phyloP scores from a whole-genome alignment of 2,797 vertebrate species.

The Acanthopagrus latus region DNA sequence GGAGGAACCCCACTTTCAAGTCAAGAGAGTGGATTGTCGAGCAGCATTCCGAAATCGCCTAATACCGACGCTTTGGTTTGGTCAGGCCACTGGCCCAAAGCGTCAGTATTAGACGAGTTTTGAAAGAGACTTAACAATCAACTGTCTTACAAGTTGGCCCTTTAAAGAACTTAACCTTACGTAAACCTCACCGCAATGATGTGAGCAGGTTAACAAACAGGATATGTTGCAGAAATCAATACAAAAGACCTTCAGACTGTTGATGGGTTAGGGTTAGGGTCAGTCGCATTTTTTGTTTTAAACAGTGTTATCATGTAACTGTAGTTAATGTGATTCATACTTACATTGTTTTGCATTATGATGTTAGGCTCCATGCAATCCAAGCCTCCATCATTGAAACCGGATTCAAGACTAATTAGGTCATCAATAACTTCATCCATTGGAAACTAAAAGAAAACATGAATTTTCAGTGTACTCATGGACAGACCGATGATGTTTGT shows the following conservation, averaged over 20 bases:
- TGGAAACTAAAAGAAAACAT: slow-evolving; percentile 88
- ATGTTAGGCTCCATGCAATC: slow-evolving; percentile 91
- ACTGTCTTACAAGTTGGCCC: no score
- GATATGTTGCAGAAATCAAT: slow-evolving; percentile 35
- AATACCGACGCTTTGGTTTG: no score
- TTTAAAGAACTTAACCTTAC: slow-evolving; percentile 25
- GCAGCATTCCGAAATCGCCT: no score
- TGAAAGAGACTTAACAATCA: no score
- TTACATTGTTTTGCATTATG: slow-evolving; percentile 95
- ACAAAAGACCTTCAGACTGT: slow-evolving; percentile 31
- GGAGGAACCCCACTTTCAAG: slow-evolving; percentile 46
- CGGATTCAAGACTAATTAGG: slow-evolving; percentile 93
- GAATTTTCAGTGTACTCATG: slow-evolving; percentile 68
- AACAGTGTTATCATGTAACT: slow-evolving; percentile 19
- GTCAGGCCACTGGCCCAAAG: no score
- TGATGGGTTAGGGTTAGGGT: neutral
- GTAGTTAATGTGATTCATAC: slow-evolving; percentile 76
- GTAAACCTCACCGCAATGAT: slow-evolving; percentile 7
- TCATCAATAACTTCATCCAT: slow-evolving; percentile 97
- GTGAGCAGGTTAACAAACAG: slow-evolving; percentile 17
- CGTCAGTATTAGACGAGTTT: no score
- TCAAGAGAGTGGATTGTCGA: no score
- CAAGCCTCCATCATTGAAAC: slow-evolving; percentile 93
- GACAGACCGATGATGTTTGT: slow-evolving; percentile 53
- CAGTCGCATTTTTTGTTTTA: neutral